Conservation (phyloP, 2,797 vertebrate genomes). For the Clarias laeviceps region DNA sequence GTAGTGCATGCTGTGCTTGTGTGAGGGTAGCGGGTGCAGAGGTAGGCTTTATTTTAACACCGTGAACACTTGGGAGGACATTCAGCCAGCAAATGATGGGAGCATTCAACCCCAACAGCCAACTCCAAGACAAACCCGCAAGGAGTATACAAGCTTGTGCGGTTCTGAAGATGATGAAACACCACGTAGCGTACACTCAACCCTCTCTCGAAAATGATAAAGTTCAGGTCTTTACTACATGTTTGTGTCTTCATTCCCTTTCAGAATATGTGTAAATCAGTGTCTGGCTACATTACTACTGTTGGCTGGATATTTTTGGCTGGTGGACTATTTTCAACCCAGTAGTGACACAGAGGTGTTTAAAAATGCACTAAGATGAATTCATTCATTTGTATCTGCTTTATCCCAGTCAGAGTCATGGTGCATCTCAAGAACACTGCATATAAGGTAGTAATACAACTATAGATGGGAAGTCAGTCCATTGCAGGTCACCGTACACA, state of each 20-base stretch:
- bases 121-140: not conserved
- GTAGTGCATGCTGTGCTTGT: not conserved
- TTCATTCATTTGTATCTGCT: not conserved
- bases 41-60: no score
- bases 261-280: not conserved
- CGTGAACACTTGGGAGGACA: not conserved
- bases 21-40: not conserved
- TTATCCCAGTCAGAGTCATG: not conserved
- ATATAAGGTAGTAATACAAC: not conserved
- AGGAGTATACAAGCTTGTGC: not conserved
- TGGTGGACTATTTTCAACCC: constrained; percentile 2
- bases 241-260: not conserved
- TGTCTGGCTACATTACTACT: not conserved
- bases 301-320: not conserved
- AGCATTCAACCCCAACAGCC: not conserved
- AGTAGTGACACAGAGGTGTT: not conserved
- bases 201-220: not conserved
- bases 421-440: not conserved
- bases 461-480: not conserved
- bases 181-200: not conserved
- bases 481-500: not conserved
- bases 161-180: not conserved
- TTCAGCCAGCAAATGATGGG: not conserved
- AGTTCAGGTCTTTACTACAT: not conserved
- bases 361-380: constrained; percentile 12